Evolutionary conservation across 2,113 vertebrate species (phyloP).

Genomic region (Barnardius zonarius): DNA sequence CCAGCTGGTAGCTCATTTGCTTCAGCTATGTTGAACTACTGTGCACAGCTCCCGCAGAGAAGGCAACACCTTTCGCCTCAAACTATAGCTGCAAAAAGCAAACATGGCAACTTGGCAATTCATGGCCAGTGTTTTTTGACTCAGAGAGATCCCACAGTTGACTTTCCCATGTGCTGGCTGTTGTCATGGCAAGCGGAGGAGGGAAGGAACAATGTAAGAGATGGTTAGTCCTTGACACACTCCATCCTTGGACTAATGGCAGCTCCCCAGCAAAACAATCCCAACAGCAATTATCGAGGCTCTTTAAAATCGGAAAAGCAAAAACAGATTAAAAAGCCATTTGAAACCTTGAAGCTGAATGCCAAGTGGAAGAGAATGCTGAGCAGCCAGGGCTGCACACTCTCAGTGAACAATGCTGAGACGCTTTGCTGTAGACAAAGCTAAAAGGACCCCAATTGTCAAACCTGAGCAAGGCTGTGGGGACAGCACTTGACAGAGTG

Average conservation of each 20-base stretch:
- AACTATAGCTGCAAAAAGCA: not conserved
- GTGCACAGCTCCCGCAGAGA: fast-evolving
- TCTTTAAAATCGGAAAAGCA: not conserved
- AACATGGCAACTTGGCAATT: not conserved
- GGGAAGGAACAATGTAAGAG: not conserved
- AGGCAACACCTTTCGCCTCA: not conserved
- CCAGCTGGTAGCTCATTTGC: not conserved
- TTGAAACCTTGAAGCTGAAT: slow-evolving; percentile 49
- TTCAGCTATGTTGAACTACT: fast-evolving
- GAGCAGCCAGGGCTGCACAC: not conserved
- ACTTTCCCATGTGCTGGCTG: not conserved
- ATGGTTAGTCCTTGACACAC: slow-evolving; percentile 15
- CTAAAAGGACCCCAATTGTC: not conserved
- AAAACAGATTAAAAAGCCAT: slow-evolving; percentile 42
- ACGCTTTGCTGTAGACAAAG: not conserved
- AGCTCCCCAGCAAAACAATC: slow-evolving; percentile 30
- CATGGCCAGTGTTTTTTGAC: not conserved
- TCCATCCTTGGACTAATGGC: not conserved
- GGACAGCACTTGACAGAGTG: not conserved
- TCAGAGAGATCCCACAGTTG: not conserved
- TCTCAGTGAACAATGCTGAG: not conserved
- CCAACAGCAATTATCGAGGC: not conserved
- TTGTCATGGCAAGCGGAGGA: not conserved
- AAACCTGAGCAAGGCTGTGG: not conserved
- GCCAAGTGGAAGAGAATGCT: not conserved